Base-by-base conservation (phyloP, 2,113 vertebrate genomes). In the Antennarius striatus region DNA sequence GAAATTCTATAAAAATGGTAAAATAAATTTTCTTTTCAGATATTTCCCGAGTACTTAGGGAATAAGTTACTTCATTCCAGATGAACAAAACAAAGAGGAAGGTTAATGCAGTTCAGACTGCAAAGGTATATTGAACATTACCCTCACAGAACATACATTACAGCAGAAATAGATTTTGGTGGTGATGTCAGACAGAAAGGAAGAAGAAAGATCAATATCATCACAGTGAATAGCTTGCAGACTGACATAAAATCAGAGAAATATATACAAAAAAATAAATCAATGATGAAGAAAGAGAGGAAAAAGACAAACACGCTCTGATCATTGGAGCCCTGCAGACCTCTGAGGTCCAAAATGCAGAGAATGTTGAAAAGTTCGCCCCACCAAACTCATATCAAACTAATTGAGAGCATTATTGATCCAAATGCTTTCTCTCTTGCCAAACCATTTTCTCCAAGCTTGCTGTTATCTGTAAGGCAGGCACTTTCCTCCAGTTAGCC, bases 401-500 rank as follows among this genome's bases (percentile, higher is more conserved):
- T 81, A 79, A 63, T 50, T 65, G 72, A 73, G 61, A 63, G 78
- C 30, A 14, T 53, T 79, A 87, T 86, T 32, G 87, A 89, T 84
- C 29, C 0, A 72, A 72, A 55, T 14, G 60, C 79, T 46, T 39
- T 74, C 77, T 70, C 59, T 71, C 64, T 56, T 51, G 82, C 81
- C 78, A 80, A 89, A 71, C 50, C 57, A 53, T 86, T 86, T 81
- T 71, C 83, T 86, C 82, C 28, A 60, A 83, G 83, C 77, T 81
- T 79, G 52, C 66, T 0, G n/a, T 61, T 79, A 79, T 84, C 68
- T 86, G 84, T 83, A 78, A 84, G 68, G 56, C 13, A 36, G 77
- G 71, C 82, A 78, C 81, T 81, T 85, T 80, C 71, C 80, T 79
- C 79, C 50, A 68, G 79, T 84, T 86, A 83, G 77, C 81, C 73